Percentiles rank a stretch among this genome's conserved stretches.
These are phyloP conservation scores for Redunca redunca DNA, from an alignment of 2,113 vertebrate species.

Conservation along the genomic window DNA sequence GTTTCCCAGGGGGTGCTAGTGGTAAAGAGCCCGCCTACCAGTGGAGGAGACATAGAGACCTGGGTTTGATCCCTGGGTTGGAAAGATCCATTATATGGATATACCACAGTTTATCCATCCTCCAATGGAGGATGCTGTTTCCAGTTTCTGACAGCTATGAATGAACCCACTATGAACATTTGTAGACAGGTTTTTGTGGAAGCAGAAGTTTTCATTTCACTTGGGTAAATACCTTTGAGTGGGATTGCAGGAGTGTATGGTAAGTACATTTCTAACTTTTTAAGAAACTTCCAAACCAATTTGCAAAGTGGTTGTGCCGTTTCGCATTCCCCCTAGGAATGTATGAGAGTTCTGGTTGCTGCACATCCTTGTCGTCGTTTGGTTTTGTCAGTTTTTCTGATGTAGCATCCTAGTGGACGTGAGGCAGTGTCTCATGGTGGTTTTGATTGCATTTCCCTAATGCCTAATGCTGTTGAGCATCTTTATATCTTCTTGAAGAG, in stretches of 20 bases:
- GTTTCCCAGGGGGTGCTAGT: not conserved
- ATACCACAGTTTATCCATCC: not conserved
- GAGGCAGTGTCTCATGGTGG: not conserved
- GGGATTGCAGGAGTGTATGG: not conserved
- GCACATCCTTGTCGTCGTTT: not conserved
- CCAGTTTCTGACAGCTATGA: not conserved
- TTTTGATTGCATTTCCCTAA: not conserved
- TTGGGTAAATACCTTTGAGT: not conserved
- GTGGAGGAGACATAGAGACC: not conserved
- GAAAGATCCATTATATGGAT: not conserved
- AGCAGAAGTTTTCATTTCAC: not conserved
- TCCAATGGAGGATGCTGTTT: accelerated
- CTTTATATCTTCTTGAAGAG: not conserved
- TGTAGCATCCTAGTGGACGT: not conserved
- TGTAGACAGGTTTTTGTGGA: not conserved
- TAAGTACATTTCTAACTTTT: not conserved
- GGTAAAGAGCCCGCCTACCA: not conserved
- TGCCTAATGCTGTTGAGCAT: not conserved
- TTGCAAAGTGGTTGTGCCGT: not conserved
- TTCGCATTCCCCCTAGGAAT: not conserved
- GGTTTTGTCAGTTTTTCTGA: not conserved
- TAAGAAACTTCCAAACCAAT: not conserved
- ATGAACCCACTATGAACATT: not conserved
- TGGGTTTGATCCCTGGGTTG: not conserved
- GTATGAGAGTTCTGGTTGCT: not conserved